Conservation (phyloP, 2,888 invertebrate species). For the Aphodius granarius region DNA sequence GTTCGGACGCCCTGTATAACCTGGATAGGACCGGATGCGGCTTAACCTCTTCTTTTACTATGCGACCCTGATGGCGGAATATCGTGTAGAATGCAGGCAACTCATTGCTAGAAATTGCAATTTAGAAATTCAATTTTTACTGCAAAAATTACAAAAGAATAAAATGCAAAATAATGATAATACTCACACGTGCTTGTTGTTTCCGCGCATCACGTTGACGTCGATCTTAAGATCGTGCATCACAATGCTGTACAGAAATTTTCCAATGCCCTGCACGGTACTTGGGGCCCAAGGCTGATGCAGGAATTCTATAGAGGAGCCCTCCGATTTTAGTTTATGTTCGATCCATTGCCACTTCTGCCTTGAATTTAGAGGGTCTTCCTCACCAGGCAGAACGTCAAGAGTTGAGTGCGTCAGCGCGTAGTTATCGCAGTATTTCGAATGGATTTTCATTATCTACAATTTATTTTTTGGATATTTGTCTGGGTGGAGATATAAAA, state of each 20-base stretch:
- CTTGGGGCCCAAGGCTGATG: slow-evolving; percentile 68
- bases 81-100: slow-evolving; percentile 81
- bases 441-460: slow-evolving; percentile 44
- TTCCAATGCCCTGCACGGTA: slow-evolving; percentile 70
- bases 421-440: slow-evolving; percentile 46
- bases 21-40: slow-evolving; percentile 79
- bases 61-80: slow-evolving; percentile 67
- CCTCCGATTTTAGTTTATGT: slow-evolving; percentile 48
- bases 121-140: background rate
- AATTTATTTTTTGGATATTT: background rate
- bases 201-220: slow-evolving; percentile 66
- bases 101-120: slow-evolving; percentile 56
- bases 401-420: slow-evolving; percentile 36
- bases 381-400: slow-evolving; percentile 40
- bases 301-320: slow-evolving; percentile 45
- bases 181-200: slow-evolving; percentile 55
- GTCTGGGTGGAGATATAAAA: background rate
- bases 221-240: slow-evolving; percentile 84
- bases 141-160: background rate
- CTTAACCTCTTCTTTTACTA: slow-evolving; percentile 74
- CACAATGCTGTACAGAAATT: slow-evolving; percentile 84
- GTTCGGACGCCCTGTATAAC: slow-evolving; percentile 68
- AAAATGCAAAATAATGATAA: slow-evolving; percentile 8
- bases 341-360: slow-evolving; percentile 74
- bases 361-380: slow-evolving; percentile 58